These are phyloP conservation scores for Anguilla rostrata DNA, from an alignment of 2,113 vertebrate species.

Conservation along the genomic window DNA sequence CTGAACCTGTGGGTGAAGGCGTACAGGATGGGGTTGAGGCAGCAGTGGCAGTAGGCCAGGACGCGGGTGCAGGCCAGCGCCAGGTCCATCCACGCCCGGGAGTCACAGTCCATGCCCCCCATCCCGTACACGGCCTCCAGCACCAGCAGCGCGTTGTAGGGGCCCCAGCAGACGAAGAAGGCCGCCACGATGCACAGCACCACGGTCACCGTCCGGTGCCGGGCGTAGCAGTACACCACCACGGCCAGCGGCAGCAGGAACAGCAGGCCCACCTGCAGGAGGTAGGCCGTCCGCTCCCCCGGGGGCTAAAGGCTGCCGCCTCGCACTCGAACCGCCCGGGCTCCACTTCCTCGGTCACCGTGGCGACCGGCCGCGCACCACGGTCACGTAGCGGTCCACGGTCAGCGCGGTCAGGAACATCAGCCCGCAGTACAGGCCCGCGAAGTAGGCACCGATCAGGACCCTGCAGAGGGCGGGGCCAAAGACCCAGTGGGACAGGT, in stretches of 20 bases:
- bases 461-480: slow-evolving; percentile 62
- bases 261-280: slow-evolving; percentile 63
- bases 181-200: too few relatives aligned
- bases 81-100: slow-evolving; percentile 10
- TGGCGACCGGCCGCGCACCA: slow-evolving; percentile 54
- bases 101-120: slow-evolving; percentile 17
- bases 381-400: slow-evolving; percentile 70
- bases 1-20: slow-evolving; percentile 60
- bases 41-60: slow-evolving; percentile 73
- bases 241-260: slow-evolving; percentile 69
- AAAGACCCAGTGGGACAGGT: slow-evolving; percentile 66
- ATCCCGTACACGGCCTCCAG: not conserved
- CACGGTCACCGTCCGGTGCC: too few relatives aligned
- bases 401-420: slow-evolving; percentile 76
- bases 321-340: not conserved
- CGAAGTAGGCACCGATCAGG: slow-evolving; percentile 53
- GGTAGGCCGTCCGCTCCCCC: slow-evolving; percentile 43
- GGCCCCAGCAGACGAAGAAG: slow-evolving; percentile 76
- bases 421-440: slow-evolving; percentile 69
- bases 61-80: slow-evolving; percentile 47
- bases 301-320: fast-evolving
- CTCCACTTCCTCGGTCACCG: fast-evolving
- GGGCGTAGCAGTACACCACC: slow-evolving; percentile 37
- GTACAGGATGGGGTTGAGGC: slow-evolving; percentile 72
- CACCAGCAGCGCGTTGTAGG: slow-evolving; percentile 66